Percentiles rank a stretch among this genome's conserved stretches.
These are phyloP conservation scores for Falco berigora DNA, from an alignment of 2,797 vertebrate genomes.

Conservation along the genomic window DNA sequence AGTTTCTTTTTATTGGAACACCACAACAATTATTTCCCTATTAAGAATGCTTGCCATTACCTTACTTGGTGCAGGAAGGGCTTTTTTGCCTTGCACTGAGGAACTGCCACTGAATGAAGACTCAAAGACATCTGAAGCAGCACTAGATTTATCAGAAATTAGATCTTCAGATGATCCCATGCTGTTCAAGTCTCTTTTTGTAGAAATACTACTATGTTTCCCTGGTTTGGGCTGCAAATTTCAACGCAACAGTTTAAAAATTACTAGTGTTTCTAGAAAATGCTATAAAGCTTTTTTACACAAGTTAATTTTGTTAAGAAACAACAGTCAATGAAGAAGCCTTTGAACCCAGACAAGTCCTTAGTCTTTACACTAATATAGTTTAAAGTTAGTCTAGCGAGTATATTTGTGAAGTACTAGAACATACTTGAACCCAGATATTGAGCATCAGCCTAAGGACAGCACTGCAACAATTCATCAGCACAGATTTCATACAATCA, in stretches of 20 bases:
- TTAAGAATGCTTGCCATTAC: constrained; percentile 58
- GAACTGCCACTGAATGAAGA: constrained; percentile 66
- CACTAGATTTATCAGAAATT: constrained; percentile 73
- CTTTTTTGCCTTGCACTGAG: constrained; percentile 56
- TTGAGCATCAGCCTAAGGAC: not conserved
- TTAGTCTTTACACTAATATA: not conserved
- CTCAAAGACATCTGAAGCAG: constrained; percentile 69
- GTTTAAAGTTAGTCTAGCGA: not conserved
- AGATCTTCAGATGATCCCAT: constrained; percentile 71
- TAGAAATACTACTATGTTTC: constrained; percentile 44
- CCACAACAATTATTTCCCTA: not conserved
- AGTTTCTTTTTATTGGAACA: not conserved
- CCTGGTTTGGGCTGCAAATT: constrained; percentile 51
- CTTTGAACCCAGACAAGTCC: not conserved
- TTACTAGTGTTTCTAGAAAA: not conserved
- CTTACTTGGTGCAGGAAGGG: constrained; percentile 73
- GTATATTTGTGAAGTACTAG: not conserved
- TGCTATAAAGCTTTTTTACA: not conserved
- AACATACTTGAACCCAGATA: not conserved
- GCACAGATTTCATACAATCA: not conserved
- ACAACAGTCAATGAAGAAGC: not conserved
- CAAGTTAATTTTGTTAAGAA: not conserved
- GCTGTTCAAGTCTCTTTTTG: constrained; percentile 27
- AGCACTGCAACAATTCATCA: not conserved
- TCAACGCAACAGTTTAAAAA: not conserved